Percentiles rank a stretch among this genome's conserved stretches.
These are phyloP conservation scores for Progne subis DNA, from an alignment of 2,113 vertebrate species.

Conservation along the genomic window DNA sequence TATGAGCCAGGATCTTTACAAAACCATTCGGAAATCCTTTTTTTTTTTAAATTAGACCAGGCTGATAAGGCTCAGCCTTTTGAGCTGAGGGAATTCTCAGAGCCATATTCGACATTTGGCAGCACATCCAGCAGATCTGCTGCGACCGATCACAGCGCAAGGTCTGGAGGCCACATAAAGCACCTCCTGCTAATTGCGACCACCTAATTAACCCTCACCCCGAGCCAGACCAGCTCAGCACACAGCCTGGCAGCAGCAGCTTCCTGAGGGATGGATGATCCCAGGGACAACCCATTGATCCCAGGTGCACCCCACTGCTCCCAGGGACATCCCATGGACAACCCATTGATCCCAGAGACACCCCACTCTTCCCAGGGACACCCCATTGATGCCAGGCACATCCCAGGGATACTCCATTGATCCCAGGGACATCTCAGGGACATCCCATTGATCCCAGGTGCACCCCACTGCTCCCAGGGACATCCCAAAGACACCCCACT, in stretches of 20 bases:
- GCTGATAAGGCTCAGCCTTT: not conserved
- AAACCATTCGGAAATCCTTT: not conserved
- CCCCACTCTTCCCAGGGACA: conserved; percentile 48
- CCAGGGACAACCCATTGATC: not conserved
- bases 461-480: no score
- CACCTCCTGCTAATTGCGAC: not conserved
- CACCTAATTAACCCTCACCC: not conserved
- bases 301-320: not conserved
- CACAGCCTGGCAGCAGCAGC: not conserved
- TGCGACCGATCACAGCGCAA: accelerated
- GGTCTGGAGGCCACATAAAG: not conserved
- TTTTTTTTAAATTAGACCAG: not conserved
- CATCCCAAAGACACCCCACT: no score
- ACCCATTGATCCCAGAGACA: not conserved
- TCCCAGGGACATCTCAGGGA: no score
- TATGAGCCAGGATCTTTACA: accelerated
- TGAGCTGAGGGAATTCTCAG: not conserved
- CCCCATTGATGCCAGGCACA: not conserved
- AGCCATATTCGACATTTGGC: not conserved
- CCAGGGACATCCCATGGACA: not conserved
- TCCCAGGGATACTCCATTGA: no score
- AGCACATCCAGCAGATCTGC: not conserved
- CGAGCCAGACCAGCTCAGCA: not conserved
- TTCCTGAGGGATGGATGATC: conserved; percentile 25
- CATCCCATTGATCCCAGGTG: no score